phyloP scores from a whole-genome alignment of 2,113 vertebrate genomes.

The Phylloscopus trochiloides region DNA sequence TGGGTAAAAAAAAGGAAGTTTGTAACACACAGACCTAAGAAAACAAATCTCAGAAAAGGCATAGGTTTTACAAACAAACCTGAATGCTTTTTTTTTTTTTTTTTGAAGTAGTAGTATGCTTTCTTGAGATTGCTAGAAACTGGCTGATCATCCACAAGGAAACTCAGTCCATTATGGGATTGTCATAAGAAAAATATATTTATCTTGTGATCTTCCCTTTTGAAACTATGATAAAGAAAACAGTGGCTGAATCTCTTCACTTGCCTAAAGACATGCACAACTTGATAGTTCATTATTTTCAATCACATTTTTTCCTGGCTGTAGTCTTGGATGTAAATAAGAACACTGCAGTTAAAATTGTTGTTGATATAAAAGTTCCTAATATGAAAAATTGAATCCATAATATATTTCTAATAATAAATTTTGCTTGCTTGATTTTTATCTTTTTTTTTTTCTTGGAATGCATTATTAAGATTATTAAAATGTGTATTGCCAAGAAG shows the following conservation, averaged over 20 bases:
- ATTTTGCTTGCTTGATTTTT: background rate
- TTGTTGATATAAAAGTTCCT: background rate
- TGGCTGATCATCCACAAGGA: background rate
- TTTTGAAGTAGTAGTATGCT: background rate
- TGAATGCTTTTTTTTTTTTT: background rate
- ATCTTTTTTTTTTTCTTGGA: background rate
- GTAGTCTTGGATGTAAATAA: background rate
- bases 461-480: background rate
- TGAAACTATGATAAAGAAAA: background rate
- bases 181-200: background rate
- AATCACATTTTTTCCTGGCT: background rate
- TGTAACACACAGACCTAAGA: background rate
- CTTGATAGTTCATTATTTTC: background rate
- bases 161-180: background rate
- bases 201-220: background rate
- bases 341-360: background rate
- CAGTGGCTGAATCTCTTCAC: background rate
- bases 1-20: background rate
- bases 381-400: background rate
- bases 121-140: constrained; percentile 47
- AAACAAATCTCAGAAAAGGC: constrained; percentile 49
- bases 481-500: background rate
- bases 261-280: background rate
- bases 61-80: constrained; percentile 1
- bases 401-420: background rate